Evolutionary conservation across 2,888 invertebrate genomes (phyloP).

Genomic region (Cheiracanthium punctorium): DNA sequence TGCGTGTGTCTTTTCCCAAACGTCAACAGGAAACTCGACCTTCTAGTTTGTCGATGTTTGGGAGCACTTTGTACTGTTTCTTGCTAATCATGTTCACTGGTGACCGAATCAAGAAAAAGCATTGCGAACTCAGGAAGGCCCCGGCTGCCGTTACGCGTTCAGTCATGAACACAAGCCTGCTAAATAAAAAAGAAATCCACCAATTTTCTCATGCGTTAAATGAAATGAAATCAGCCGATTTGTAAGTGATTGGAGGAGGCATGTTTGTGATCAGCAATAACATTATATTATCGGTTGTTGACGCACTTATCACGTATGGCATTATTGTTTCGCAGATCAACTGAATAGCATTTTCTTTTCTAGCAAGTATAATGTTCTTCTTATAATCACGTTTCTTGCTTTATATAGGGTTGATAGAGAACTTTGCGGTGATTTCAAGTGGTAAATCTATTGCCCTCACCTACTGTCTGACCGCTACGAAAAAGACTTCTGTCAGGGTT

Average conservation of each 20-base stretch:
- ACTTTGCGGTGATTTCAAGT: too few species aligned
- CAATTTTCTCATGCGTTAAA: neutral
- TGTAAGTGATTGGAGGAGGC: conserved; percentile 34
- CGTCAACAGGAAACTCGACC: neutral
- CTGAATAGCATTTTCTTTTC: too few species aligned
- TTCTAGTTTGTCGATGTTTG: conserved; percentile 1
- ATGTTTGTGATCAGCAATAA: conserved; percentile 44
- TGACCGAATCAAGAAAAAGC: neutral
- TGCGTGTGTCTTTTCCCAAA: neutral
- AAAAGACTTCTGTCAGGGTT: too few species aligned
- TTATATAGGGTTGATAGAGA: too few species aligned
- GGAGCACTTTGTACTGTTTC: neutral
- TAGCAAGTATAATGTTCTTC: too few species aligned
- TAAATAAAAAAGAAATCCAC: neutral
- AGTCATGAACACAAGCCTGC: neutral
- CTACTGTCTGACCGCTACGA: too few species aligned
- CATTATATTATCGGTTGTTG: conserved; percentile 32
- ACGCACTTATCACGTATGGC: conserved; percentile 40
- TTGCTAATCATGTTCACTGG: conserved; percentile 17
- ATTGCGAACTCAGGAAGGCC: conserved; percentile 11
- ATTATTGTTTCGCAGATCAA: conserved; percentile 45
- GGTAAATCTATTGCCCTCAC: too few species aligned
- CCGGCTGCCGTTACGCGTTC: neutral
- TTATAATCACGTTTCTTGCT: too few species aligned
- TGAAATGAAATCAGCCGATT: conserved; percentile 4